phyloP scores from a whole-genome alignment of 1,140 invertebrate genomes.

The Sweltsa coloradensis region DNA sequence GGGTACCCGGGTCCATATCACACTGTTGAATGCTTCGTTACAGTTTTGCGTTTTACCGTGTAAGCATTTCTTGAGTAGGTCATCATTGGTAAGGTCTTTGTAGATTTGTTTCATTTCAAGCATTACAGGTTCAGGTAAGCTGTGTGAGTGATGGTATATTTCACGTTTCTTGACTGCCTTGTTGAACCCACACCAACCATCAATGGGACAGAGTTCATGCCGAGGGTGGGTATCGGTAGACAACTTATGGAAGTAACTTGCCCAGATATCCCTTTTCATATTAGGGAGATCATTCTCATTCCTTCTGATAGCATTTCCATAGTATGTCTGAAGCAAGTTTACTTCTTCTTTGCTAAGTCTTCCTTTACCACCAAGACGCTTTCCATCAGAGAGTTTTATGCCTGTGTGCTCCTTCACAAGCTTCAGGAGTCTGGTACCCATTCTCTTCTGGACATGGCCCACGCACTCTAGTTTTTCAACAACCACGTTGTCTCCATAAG shows the following conservation, averaged over 20 bases:
- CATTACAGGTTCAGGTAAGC: slow-evolving; percentile 11
- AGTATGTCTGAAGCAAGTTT: slow-evolving; percentile 15
- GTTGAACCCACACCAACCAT: slow-evolving; percentile 24
- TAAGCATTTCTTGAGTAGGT: slow-evolving; percentile 16
- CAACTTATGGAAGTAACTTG: slow-evolving; percentile 14
- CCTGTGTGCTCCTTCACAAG: not conserved
- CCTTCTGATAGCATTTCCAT: slow-evolving; percentile 15
- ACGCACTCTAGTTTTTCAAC: slow-evolving; percentile 16
- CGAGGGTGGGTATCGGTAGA: slow-evolving; percentile 17
- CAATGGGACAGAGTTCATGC: slow-evolving; percentile 19
- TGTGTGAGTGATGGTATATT: slow-evolving; percentile 7
- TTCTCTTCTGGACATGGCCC: slow-evolving; percentile 16
- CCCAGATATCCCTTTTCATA: slow-evolving; percentile 15
- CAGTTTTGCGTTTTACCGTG: slow-evolving; percentile 14
- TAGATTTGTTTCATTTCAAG: slow-evolving; percentile 13
- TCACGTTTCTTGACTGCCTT: slow-evolving; percentile 16
- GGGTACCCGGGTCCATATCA: slow-evolving; percentile 14
- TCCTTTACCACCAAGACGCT: slow-evolving; percentile 8
- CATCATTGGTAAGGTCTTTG: slow-evolving; percentile 8
- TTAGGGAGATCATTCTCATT: slow-evolving; percentile 11
- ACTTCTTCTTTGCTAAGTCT: slow-evolving; percentile 12
- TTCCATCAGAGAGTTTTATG: slow-evolving; percentile 4
- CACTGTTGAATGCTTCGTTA: slow-evolving; percentile 15
- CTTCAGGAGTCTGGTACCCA: slow-evolving; percentile 8
- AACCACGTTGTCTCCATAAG: slow-evolving; percentile 13